Percentiles rank a stretch among this genome's conserved stretches.
Evolutionary conservation across 2,797 vertebrate species (phyloP).

Genomic region (Sarcophilus harrisii): DNA sequence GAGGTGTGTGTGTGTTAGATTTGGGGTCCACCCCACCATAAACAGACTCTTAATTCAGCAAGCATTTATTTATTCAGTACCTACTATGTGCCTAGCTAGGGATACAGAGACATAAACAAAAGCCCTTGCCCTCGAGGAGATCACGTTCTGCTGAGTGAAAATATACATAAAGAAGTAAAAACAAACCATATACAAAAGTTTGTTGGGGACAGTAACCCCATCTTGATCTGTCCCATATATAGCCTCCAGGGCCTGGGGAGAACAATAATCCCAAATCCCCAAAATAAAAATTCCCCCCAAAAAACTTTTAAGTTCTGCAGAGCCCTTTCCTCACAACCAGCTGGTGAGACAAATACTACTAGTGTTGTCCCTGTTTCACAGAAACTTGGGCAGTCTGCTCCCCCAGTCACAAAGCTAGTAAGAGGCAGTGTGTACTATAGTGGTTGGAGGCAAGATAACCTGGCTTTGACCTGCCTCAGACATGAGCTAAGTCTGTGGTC

Average conservation of each 20-base stretch:
- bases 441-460: not conserved
- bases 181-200: not conserved
- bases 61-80: not conserved
- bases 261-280: too few relatives aligned
- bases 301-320: not conserved
- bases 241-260: not conserved
- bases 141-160: not conserved
- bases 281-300: too few relatives aligned
- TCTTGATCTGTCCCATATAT: not conserved
- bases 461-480: not conserved
- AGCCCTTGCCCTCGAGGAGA: not conserved
- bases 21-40: not conserved
- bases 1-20: not conserved
- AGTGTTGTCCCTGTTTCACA: not conserved
- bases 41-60: not conserved
- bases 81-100: not conserved
- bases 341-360: not conserved
- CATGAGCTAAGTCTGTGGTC: too few relatives aligned
- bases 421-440: not conserved
- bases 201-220: not conserved
- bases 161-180: not conserved
- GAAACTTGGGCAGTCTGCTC: not conserved
- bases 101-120: not conserved
- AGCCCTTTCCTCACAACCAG: too few relatives aligned
- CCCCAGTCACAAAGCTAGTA: not conserved